These are phyloP conservation scores for Herpailurus yagouaroundi DNA, from an alignment of 2,113 vertebrate genomes.

Conservation along the genomic window DNA sequence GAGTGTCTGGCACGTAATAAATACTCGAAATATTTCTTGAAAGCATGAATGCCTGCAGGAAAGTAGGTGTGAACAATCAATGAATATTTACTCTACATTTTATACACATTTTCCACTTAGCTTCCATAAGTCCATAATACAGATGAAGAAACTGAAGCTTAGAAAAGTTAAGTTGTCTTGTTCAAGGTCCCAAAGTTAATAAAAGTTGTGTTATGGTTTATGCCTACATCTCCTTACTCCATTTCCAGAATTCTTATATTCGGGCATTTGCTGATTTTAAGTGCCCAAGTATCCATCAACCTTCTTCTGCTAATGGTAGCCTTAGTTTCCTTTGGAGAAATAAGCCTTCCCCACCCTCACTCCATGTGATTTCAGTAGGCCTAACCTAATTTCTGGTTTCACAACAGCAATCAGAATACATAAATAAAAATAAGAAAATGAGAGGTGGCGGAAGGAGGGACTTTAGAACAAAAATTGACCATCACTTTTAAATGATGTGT, in stretches of 20 bases:
- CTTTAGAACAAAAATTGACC: background rate
- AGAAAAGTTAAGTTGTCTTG: background rate
- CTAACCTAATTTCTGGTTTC: background rate
- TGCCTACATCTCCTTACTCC: background rate
- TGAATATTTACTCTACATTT: background rate
- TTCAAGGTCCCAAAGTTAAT: background rate
- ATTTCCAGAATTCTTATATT: background rate
- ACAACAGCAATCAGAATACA: background rate
- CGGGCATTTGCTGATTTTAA: background rate
- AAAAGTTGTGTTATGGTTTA: background rate
- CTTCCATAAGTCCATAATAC: background rate
- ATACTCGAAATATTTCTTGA: background rate
- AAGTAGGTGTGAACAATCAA: background rate
- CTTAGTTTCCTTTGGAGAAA: background rate
- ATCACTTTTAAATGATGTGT: background rate
- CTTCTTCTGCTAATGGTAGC: background rate
- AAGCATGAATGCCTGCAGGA: background rate
- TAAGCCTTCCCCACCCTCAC: background rate
- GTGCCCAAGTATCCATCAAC: background rate
- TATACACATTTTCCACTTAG: background rate
- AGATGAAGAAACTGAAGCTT: background rate
- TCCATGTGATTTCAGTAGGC: background rate
- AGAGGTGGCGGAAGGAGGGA: background rate
- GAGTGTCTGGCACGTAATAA: background rate
- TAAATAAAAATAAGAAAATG: background rate